These are phyloP conservation scores for Semnornis frantzii DNA, from an alignment of 2,113 vertebrate genomes.

Conservation along the genomic window DNA sequence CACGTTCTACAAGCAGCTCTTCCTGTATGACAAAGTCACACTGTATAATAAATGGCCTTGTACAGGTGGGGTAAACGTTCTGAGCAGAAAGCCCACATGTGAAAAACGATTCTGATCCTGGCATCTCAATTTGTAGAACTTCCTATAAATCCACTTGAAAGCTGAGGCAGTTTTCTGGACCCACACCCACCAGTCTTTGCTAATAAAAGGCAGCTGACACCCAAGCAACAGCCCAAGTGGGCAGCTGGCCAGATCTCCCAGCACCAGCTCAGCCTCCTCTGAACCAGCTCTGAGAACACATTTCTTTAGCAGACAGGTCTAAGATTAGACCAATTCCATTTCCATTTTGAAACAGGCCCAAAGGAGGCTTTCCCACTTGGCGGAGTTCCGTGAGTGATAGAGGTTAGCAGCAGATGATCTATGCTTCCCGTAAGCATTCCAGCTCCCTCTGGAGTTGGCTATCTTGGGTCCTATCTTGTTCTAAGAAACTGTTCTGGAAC, in stretches of 20 bases:
- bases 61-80: constrained; percentile 14
- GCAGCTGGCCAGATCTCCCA: neutral
- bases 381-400: neutral
- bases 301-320: neutral
- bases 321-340: neutral
- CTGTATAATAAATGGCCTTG: neutral
- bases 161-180: neutral
- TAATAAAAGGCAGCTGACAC: constrained; percentile 23
- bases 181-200: neutral
- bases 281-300: neutral
- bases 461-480: neutral
- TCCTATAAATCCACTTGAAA: neutral
- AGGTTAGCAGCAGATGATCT: neutral
- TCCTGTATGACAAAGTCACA: neutral
- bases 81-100: neutral
- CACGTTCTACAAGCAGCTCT: neutral
- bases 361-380: neutral
- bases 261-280: neutral
- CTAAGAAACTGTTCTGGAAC: neutral
- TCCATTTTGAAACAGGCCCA: neutral
- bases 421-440: neutral
- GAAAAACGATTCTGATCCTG: neutral
- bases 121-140: neutral
- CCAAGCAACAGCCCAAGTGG: neutral
- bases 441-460: neutral